Conservation (phyloP, 2,888 invertebrate genomes). For the Allacma fusca region DNA sequence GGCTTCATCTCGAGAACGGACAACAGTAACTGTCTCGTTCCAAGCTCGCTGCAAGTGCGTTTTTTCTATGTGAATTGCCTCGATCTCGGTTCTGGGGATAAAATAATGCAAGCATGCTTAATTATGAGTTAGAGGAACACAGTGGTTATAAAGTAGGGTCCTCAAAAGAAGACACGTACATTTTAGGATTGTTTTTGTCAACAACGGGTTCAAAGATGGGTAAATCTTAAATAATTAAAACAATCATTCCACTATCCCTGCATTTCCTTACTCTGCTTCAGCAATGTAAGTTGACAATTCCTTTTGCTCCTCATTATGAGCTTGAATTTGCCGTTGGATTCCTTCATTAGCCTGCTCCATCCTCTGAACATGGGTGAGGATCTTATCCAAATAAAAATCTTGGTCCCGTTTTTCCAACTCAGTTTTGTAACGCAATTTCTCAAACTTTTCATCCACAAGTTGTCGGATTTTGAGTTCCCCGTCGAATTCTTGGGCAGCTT, state of each 20-base stretch:
- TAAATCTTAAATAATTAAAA: no score
- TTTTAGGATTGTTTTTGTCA: no score
- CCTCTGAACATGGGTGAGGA: constrained; percentile 58
- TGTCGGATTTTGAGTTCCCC: constrained; percentile 58
- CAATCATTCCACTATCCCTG: no score
- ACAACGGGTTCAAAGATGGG: no score
- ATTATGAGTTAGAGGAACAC: no score
- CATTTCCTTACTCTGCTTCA: constrained; percentile 59
- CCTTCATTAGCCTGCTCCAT: constrained; percentile 60
- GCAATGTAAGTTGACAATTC: constrained; percentile 56
- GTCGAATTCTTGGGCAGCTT: constrained; percentile 58
- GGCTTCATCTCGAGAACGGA: constrained; percentile 59
- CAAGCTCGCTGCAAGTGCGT: constrained; percentile 59
- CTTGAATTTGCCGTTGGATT: constrained; percentile 59
- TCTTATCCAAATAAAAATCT: constrained; percentile 59
- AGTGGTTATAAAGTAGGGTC: no score
- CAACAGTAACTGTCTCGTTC: constrained; percentile 60
- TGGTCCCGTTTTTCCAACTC: constrained; percentile 59
- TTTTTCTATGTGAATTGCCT: constrained; percentile 61
- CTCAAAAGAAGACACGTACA: no score
- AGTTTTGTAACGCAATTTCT: constrained; percentile 54
- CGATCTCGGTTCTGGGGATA: constrained; percentile 59
- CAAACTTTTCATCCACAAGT: constrained; percentile 58
- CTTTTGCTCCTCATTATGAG: constrained; percentile 59
- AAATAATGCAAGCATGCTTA: no score